phyloP scores from a whole-genome alignment of 2,113 vertebrate species.

The Tiliqua scincoides region DNA sequence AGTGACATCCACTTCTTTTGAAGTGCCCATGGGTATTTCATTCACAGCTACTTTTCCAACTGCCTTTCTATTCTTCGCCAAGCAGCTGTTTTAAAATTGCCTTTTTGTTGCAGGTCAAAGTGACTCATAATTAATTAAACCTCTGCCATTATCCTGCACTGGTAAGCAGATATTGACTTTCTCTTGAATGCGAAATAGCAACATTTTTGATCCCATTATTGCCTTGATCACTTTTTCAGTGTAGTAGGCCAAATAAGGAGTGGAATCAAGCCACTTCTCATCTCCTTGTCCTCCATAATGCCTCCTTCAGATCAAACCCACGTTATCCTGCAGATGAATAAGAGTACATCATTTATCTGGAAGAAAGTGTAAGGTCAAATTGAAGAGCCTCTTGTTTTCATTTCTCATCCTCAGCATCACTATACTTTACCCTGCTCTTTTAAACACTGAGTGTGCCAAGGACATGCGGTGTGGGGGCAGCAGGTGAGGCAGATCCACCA shows the following conservation, averaged over 20 bases:
- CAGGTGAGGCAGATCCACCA: constrained; percentile 22
- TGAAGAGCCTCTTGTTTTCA: neutral
- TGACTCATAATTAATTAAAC: constrained; percentile 12
- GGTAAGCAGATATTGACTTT: neutral
- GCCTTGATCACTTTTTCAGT: neutral
- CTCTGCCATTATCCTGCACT: neutral
- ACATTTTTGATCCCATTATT: neutral
- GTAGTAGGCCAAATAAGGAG: neutral
- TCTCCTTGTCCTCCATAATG: neutral
- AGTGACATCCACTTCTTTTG: neutral
- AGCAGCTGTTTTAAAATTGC: neutral
- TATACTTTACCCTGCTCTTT: neutral
- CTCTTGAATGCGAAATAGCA: neutral
- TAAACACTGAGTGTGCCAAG: neutral
- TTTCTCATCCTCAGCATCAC: neutral
- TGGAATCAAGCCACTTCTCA: neutral
- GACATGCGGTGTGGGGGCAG: too few species aligned
- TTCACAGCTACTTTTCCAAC: neutral
- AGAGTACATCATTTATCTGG: neutral
- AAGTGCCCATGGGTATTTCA: neutral
- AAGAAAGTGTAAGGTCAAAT: neutral
- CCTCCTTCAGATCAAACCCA: neutral
- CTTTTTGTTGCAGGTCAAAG: neutral
- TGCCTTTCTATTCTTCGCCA: neutral
- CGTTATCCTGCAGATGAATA: neutral